Percentiles rank a stretch among this genome's conserved stretches.
These are phyloP conservation scores for Simalia tracyae DNA, from an alignment of 2,797 vertebrate genomes.

Conservation along the genomic window DNA sequence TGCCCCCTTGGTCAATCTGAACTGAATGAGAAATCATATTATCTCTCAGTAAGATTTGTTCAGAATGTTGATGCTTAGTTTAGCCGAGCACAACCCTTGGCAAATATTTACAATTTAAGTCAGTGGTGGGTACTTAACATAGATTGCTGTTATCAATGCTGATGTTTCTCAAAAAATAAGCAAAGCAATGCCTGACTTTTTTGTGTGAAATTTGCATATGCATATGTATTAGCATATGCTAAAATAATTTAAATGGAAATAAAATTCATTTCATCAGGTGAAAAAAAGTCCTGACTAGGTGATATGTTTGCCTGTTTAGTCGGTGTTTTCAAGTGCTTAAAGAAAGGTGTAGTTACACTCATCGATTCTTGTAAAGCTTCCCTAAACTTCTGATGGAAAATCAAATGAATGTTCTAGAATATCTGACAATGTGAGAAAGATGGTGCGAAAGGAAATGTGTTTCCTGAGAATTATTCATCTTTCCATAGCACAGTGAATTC, in stretches of 20 bases:
- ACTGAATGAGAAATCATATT: not conserved
- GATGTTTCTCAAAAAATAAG: not conserved
- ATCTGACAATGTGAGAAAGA: not conserved
- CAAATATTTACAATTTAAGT: not conserved
- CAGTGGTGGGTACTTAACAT: not conserved
- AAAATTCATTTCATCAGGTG: too few species aligned
- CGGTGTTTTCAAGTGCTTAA: not conserved
- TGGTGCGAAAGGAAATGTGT: not conserved
- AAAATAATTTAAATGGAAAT: not conserved
- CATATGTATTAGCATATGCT: not conserved
- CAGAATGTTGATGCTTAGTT: not conserved
- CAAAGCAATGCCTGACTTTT: not conserved
- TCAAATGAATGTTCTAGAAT: slow-evolving; percentile 13
- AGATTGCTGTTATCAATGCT: not conserved
- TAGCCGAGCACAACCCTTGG: not conserved
- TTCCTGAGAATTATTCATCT: slow-evolving; percentile 16
- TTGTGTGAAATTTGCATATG: not conserved
- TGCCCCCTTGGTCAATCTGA: not conserved
- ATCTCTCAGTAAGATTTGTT: not conserved
- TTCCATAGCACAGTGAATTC: slow-evolving; percentile 15
- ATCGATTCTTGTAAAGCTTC: slow-evolving; percentile 13
- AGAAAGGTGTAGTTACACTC: not conserved
- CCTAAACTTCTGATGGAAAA: not conserved
- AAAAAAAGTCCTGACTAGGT: not conserved
- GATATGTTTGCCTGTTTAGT: not conserved